Base-by-base conservation (phyloP, 2,888 invertebrate species). In the Tenthredo amoena region DNA sequence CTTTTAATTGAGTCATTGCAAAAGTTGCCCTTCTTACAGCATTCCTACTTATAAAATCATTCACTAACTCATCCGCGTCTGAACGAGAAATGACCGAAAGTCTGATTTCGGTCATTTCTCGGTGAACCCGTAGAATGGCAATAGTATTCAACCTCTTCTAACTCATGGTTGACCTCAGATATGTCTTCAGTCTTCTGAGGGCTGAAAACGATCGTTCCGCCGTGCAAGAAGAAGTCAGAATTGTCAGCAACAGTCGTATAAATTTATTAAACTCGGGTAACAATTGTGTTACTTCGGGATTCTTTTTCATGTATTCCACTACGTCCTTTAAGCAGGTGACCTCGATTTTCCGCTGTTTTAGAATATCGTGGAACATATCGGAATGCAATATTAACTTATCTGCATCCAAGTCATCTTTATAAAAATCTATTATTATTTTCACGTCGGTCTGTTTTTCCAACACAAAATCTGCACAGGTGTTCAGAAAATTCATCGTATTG, bases 151-250 rank as follows among this genome's bases (percentile, higher is more conserved):
- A 71, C n/a, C 86, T 68, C n/a, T 86, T 40, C 84, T 84, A 84
- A n/a, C 68, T 47, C 83, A 86, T 87, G 21, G 77, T 82, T 31
- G 82, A 83, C 31, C 87, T 77, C 18, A 85, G 47, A 55, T 87
- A 87, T 31, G 86, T 76, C 65, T 87, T 87, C 6, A 86, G 65
- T 26, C 86, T 55, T 72, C 86, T 79, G 40, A 87, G 76, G n/a
- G 86, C 85, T 15, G 85, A 87, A 72, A 87, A 87, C 18, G 82
- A 72, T 12, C 86, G 37, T 82, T 87, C 86, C 21, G 77, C 71
- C 15, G 87, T 85, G 26, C 26, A 26, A 0, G 86, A 86, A 76
- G 85, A 68, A 68, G 34, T 34, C 12, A 21, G 58, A 21, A 58
- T 58, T 1, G 58, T 58, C 0, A 68, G 68, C 34, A 68, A 68